phyloP scores from a whole-genome alignment of 2,888 invertebrate genomes.

The Imbricaverruca yamaguchii region DNA sequence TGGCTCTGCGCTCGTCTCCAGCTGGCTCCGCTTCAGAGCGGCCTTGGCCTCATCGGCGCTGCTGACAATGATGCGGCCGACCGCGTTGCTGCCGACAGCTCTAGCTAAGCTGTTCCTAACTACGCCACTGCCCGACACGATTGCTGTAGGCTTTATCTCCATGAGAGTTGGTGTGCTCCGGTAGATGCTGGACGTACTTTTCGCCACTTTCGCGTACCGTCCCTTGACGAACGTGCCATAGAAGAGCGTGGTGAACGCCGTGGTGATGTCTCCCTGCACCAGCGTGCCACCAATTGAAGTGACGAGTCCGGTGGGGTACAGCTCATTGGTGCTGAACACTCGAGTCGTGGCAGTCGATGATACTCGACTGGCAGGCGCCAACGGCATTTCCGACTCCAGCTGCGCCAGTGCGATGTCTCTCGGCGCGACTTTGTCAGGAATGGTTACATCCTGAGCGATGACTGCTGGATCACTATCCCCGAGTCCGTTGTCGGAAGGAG shows the following conservation, averaged over 20 bases:
- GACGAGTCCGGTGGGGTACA: slow-evolving; percentile 44
- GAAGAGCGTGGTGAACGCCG: slow-evolving; percentile 49
- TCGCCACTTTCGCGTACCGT: slow-evolving; percentile 49
- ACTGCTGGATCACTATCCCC: too few species aligned
- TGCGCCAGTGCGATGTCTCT: too few species aligned
- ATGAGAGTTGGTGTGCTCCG: slow-evolving; percentile 39
- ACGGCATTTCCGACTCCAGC: too few species aligned
- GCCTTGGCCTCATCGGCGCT: slow-evolving; percentile 23
- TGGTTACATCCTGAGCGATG: too few species aligned
- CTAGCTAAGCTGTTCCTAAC: slow-evolving; percentile 29
- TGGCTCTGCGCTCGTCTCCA: neutral
- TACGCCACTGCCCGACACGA: neutral
- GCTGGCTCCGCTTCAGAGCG: slow-evolving; percentile 4
- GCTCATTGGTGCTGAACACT: slow-evolving; percentile 32
- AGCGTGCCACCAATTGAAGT: slow-evolving; percentile 48
- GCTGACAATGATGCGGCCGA: slow-evolving; percentile 29
- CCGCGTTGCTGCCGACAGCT: slow-evolving; percentile 29
- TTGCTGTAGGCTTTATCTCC: neutral
- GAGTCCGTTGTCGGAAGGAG: too few species aligned
- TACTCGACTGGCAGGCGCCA: neutral
- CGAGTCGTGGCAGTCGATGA: slow-evolving; percentile 30
- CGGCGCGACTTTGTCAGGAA: too few species aligned
- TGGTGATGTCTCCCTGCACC: slow-evolving; percentile 46
- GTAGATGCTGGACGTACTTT: slow-evolving; percentile 49
- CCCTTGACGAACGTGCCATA: slow-evolving; percentile 49